Evolutionary conservation across 2,888 invertebrate species (phyloP), one percentile per base, ranked within the genome.

Genomic region (Chorisops tibialis): DNA sequence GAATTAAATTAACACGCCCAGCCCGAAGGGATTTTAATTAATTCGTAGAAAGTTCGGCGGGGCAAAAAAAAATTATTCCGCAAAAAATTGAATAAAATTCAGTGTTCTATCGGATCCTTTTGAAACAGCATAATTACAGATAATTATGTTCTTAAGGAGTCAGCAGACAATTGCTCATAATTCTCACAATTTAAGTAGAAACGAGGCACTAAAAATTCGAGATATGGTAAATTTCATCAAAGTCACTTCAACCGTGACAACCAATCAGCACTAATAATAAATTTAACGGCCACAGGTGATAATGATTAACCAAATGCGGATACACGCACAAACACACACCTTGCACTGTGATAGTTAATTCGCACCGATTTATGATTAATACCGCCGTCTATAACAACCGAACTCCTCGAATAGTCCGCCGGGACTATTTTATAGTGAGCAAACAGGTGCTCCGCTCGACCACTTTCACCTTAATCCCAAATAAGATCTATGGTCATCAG

Each of bases 221-320:
- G n/a, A n/a, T n/a, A n/a, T n/a, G n/a, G n/a, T n/a, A n/a, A 41
- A 39, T 9, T 39, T 54, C 52, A 54, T 22, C 24, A 54, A 37
- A 35, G 18, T 18, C 38, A 51, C 37, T 19, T 51, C 18, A 18
- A 51, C 12, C 12, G 2, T 35, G n/a, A 7, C 22, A 41, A 39
- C 22, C 52, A 54, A 39, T 54, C 21, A 54, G 22, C 41, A 54
- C 41, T 54, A 54, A 54, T n/a, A n/a, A n/a, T n/a, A n/a, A n/a
- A n/a, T n/a, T 54, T 39, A 41, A 41, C 52, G 19, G 51, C 11
- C 9, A 54, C 38, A 21, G 52, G 41, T 21, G 52, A 54, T 54
- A 37, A 54, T 39, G 22, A 37, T 14, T 12, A 41, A 54, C 52
- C 52, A 39, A 39, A 54, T 54, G 52, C 14, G 52, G 12, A n/a